Conservation (phyloP, 1,140 invertebrate species). For the Solenopsis fugax region DNA sequence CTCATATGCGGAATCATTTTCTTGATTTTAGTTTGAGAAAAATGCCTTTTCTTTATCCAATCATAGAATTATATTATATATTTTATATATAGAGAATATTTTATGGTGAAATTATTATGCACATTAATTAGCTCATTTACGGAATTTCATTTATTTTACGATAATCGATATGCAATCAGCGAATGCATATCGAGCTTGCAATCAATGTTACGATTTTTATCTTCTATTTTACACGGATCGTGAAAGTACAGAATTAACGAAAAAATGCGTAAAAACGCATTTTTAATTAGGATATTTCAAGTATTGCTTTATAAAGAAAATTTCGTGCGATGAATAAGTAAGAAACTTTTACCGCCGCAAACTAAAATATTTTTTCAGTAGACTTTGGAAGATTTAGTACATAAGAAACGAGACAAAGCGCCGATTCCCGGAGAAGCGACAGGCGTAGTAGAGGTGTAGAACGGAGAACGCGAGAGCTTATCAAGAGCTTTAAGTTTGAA, state of each 20-base stretch:
- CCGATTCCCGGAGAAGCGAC: constrained; percentile 45
- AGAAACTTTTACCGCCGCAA: neutral
- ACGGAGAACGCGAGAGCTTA: constrained; percentile 79
- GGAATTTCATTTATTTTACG: neutral
- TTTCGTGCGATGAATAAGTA: constrained; percentile 19
- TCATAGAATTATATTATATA: neutral
- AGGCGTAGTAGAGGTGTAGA: constrained; percentile 49
- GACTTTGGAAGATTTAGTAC: constrained; percentile 19
- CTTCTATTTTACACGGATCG: neutral
- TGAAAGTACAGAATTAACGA: neutral
- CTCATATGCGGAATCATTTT: constrained; percentile 71
- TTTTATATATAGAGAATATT: neutral
- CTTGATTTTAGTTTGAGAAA: neutral
- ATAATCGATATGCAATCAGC: neutral
- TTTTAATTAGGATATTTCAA: neutral
- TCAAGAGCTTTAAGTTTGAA: constrained; percentile 83
- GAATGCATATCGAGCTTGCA: neutral
- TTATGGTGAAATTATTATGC: neutral
- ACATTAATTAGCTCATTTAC: neutral
- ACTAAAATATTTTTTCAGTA: constrained; percentile 62
- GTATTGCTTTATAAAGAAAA: constrained; percentile 11
- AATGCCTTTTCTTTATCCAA: constrained; percentile 17
- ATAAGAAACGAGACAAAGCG: constrained; percentile 45
- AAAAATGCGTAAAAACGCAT: constrained; percentile 26
- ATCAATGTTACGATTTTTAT: neutral